Evolutionary conservation across 1,140 invertebrate genomes (phyloP).

Genomic region (Zaprionus ornatus): DNA sequence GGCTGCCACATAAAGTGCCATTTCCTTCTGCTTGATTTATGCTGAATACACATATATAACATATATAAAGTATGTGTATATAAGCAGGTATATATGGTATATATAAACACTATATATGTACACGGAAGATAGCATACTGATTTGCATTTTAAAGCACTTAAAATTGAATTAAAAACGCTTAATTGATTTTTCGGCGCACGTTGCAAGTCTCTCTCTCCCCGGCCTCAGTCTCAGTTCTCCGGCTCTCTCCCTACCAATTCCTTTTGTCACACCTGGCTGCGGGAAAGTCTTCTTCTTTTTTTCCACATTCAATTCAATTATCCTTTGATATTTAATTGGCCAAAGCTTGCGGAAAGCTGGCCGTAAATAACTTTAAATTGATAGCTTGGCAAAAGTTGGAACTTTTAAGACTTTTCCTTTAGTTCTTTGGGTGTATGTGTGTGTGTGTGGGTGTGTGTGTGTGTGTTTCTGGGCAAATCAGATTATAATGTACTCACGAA

Average conservation of each 20-base stretch:
- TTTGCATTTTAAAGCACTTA: slow-evolving; percentile 40
- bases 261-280: not conserved
- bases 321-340: slow-evolving; percentile 7
- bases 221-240: not conserved
- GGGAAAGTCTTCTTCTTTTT: not conserved
- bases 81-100: not conserved
- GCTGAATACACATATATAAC: not conserved
- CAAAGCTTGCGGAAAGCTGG: not conserved
- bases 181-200: slow-evolving; percentile 26
- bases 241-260: not conserved
- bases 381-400: not conserved
- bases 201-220: not conserved
- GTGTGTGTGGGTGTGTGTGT: not conserved
- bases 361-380: not conserved
- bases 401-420: not conserved
- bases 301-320: not conserved
- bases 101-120: not conserved
- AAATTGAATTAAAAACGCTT: slow-evolving; percentile 31
- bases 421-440: not conserved
- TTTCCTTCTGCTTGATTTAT: not conserved
- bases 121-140: not conserved
- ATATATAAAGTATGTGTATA: not conserved
- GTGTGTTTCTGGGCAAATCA: not conserved
- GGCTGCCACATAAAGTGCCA: not conserved
- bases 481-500: not conserved